A percentile compares a stretch with the other conserved stretches of the same genome.
Conservation (phyloP, 1,140 invertebrate genomes). For the Zaprionus africanus region DNA sequence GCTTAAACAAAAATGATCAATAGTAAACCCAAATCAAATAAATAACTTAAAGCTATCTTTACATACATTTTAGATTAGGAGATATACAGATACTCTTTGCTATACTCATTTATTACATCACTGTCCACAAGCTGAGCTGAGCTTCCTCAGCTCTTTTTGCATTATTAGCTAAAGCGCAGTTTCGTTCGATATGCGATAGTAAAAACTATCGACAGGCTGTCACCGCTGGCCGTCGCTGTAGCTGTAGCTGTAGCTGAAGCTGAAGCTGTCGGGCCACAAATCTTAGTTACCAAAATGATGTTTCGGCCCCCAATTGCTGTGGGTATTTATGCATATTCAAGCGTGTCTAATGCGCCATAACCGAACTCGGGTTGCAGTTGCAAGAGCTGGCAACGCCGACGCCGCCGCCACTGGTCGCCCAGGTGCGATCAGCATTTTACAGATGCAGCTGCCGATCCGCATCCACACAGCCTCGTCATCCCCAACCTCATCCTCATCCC, state of each 20-base stretch:
- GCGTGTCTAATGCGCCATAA: conserved; percentile 41
- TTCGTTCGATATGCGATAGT: neutral
- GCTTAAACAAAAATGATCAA: too few relatives aligned
- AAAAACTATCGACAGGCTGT: conserved; percentile 12
- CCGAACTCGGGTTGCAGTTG: conserved; percentile 22
- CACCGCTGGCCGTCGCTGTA: neutral
- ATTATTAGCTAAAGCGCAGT: neutral
- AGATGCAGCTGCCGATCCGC: conserved; percentile 36
- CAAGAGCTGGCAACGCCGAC: neutral
- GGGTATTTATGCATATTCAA: conserved; percentile 43
- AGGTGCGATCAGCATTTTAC: conserved; percentile 32
- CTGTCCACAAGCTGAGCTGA: neutral
- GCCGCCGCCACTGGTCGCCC: conserved; percentile 40
- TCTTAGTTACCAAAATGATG: conserved; percentile 24
- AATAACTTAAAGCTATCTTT: too few relatives aligned
- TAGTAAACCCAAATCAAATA: too few relatives aligned
- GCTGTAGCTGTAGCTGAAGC: neutral
- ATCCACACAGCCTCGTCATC: neutral
- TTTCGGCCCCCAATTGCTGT: conserved; percentile 29
- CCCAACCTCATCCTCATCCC: neutral
- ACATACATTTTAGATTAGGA: too few relatives aligned
- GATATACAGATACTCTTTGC: neutral
- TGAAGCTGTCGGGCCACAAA: neutral
- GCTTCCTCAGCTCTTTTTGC: neutral
- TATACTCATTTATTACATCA: neutral